Percentiles rank a stretch among this genome's conserved stretches.
phyloP scores from a whole-genome alignment of 53 echinoderm and acorn worm species.

The Echinarachnius parma region DNA sequence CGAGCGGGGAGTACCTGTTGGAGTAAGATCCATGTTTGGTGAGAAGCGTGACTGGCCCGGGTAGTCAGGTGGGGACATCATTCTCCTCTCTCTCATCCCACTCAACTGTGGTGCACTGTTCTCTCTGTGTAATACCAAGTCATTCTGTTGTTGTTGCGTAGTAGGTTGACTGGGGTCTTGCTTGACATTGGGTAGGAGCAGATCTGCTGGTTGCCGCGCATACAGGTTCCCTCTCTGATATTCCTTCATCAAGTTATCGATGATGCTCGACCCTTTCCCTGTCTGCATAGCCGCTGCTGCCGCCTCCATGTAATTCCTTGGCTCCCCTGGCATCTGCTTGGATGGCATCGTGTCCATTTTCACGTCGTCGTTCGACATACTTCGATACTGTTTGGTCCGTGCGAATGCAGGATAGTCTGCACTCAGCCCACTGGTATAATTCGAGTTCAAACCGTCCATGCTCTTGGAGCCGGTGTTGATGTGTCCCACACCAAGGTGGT shows the following conservation, averaged over 20 bases:
- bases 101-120: conserved; percentile 38
- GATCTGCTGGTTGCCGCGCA: conserved; percentile 40
- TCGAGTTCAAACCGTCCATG: conserved; percentile 38
- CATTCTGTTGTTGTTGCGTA: background rate
- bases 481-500: conserved; percentile 33
- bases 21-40: conserved; percentile 25
- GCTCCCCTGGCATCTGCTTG: conserved; percentile 28
- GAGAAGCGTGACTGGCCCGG: conserved; percentile 38
- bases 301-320: conserved; percentile 39
- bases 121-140: conserved; percentile 19
- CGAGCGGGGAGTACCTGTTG: conserved; percentile 29
- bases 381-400: conserved; percentile 32
- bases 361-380: conserved; percentile 39
- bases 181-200: conserved; percentile 42
- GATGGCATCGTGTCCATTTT: conserved; percentile 12
- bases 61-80: conserved; percentile 38
- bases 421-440: background rate
- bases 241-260: conserved; percentile 46
- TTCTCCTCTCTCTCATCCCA: conserved; percentile 16
- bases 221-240: conserved; percentile 39
- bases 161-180: conserved; percentile 23
- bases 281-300: conserved; percentile 29
- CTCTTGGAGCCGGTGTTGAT: conserved; percentile 37
- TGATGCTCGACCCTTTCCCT: conserved; percentile 34
- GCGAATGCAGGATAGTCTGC: conserved; percentile 29